phyloP scores from a whole-genome alignment of 2,888 invertebrate genomes.

The Pemphredon lugubris region DNA sequence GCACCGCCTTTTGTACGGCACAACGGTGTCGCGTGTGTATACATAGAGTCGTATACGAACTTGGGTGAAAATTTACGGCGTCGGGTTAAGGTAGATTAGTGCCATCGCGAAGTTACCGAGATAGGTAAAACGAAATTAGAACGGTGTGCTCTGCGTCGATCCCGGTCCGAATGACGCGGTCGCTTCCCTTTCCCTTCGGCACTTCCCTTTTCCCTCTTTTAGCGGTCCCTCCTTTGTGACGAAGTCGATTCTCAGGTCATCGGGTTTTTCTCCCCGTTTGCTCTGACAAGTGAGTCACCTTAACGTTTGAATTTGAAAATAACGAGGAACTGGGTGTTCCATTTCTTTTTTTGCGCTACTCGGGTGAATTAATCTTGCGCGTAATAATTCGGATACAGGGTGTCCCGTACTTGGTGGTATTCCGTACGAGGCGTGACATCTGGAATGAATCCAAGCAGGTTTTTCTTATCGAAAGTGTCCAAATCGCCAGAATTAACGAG shows the following conservation, averaged over 20 bases:
- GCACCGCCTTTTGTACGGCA: not conserved
- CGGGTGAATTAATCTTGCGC: no score
- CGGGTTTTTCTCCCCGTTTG: no score
- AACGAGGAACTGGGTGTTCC: no score
- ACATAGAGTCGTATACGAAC: not conserved
- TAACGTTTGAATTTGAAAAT: no score
- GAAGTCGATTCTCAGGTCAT: constrained; percentile 17
- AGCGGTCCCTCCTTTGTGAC: constrained; percentile 10
- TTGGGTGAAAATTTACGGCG: constrained; percentile 46
- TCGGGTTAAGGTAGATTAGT: constrained; percentile 45
- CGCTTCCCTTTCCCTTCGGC: constrained; percentile 12
- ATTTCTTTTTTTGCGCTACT: no score
- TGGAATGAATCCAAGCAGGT: no score
- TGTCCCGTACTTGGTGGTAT: no score
- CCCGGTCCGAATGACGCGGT: not conserved
- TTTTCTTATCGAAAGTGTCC: no score
- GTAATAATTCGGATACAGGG: no score
- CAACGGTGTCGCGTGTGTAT: not conserved
- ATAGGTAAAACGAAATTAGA: constrained; percentile 46
- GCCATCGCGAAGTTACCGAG: constrained; percentile 42
- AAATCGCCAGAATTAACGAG: no score
- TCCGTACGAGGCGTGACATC: no score
- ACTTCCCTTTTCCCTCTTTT: constrained; percentile 5
- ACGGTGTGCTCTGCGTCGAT: constrained; percentile 9
- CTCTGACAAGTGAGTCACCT: no score